These are phyloP conservation scores for Cochlearius cochlearius DNA, from an alignment of 2,113 vertebrate genomes.

Conservation along the genomic window DNA sequence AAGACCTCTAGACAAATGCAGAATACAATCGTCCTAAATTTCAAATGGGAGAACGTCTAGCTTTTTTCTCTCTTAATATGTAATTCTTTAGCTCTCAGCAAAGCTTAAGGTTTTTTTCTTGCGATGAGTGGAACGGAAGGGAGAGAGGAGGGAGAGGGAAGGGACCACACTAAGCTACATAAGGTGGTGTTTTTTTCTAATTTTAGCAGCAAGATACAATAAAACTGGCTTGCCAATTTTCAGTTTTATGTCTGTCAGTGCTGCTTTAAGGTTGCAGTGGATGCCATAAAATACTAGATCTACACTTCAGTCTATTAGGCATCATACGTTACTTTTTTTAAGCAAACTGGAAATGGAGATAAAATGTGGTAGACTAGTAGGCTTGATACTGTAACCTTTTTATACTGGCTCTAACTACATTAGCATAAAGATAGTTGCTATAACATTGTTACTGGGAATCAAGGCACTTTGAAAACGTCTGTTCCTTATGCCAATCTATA, in stretches of 20 bases:
- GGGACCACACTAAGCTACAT: background rate
- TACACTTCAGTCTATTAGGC: conserved; percentile 21
- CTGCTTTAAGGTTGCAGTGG: conserved; percentile 29
- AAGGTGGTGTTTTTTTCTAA: background rate
- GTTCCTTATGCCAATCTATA: background rate
- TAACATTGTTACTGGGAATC: background rate
- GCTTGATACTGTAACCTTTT: conserved; percentile 21
- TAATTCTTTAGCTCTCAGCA: background rate
- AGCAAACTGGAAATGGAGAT: conserved; percentile 54
- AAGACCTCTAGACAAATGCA: background rate
- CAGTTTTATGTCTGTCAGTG: conserved; percentile 8
- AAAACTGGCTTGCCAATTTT: background rate
- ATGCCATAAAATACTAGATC: conserved; percentile 37
- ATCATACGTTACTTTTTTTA: conserved; percentile 15
- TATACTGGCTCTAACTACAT: background rate
- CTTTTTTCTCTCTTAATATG: background rate
- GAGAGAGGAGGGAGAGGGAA: background rate
- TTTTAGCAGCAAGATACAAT: conserved; percentile 33
- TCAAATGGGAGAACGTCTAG: background rate
- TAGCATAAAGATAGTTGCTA: background rate
- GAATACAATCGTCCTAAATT: background rate
- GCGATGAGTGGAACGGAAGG: background rate
- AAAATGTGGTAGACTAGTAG: conserved; percentile 41
- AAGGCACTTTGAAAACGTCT: background rate
- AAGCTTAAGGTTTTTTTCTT: background rate